A percentile compares a stretch with the other conserved stretches of the same genome.
phyloP scores from a whole-genome alignment of 2,888 invertebrate genomes.

The Lasioglossum figueresi region DNA sequence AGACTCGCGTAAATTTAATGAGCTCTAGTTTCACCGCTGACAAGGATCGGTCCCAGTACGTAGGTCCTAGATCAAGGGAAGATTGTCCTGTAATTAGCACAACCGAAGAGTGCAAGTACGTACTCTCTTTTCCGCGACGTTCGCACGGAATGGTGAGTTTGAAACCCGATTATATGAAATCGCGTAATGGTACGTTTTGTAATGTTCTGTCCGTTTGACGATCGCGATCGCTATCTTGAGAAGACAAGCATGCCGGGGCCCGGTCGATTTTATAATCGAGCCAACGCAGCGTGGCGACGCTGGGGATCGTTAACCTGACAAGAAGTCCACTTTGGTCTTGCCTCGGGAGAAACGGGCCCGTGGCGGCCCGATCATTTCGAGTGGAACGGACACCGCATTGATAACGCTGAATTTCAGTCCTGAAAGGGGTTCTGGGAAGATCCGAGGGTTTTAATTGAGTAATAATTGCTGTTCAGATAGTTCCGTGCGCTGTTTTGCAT shows the following conservation, averaged over 20 bases:
- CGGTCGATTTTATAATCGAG: conserved; percentile 41
- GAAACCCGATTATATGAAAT: conserved; percentile 28
- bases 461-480: neutral
- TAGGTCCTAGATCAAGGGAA: neutral
- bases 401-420: neutral
- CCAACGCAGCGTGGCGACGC: conserved; percentile 33
- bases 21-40: neutral
- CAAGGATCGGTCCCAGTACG: neutral
- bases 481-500: neutral
- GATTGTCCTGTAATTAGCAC: conserved; percentile 8
- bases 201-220: conserved; percentile 31
- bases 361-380: neutral
- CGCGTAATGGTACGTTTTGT: conserved; percentile 5
- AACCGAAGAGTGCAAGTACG: neutral
- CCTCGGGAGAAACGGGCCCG: conserved; percentile 15
- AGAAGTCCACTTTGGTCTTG: conserved; percentile 17
- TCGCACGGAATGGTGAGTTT: neutral
- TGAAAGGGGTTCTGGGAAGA: neutral
- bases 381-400: neutral
- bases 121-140: neutral
- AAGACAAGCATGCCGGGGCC: conserved; percentile 32
- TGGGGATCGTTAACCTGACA: conserved; percentile 5
- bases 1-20: neutral
- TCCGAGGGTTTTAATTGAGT: neutral
- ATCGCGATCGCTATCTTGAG: conserved; percentile 31